These are phyloP conservation scores for Idaea straminata DNA, from an alignment of 2,888 invertebrate genomes.

Conservation along the genomic window DNA sequence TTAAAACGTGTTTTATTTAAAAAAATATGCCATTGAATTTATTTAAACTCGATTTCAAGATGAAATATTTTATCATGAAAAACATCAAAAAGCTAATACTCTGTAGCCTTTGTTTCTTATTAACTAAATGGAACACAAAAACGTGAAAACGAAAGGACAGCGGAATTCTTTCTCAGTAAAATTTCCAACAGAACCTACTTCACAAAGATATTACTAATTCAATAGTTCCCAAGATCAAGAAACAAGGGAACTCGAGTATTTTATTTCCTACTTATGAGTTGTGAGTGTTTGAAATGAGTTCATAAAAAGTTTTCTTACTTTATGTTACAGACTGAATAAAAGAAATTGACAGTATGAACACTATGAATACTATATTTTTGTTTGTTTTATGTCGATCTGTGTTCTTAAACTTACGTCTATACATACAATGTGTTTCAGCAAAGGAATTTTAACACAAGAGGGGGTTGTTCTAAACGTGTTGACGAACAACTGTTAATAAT, in stretches of 20 bases:
- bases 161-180: slow-evolving; percentile 19
- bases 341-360: background rate
- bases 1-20: too few relatives aligned
- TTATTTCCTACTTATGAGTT: slow-evolving; percentile 18
- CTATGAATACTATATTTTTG: background rate
- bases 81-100: background rate
- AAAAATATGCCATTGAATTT: too few relatives aligned
- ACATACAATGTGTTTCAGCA: too few relatives aligned
- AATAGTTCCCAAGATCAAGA: slow-evolving; percentile 32
- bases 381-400: background rate
- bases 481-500: too few relatives aligned
- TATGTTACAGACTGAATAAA: background rate
- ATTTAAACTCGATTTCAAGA: too few relatives aligned
- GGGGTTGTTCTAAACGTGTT: too few relatives aligned
- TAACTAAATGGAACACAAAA: background rate
- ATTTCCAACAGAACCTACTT: slow-evolving; percentile 28
- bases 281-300: slow-evolving; percentile 15
- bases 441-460: too few relatives aligned
- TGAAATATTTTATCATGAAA: too few relatives aligned
- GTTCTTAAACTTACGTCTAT: too few relatives aligned
- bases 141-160: background rate
- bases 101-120: background rate
- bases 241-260: slow-evolving; percentile 18
- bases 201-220: slow-evolving; percentile 35
- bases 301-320: slow-evolving; percentile 12